Conservation (phyloP, 35 echinoderm and acorn worm species). For the Heliocidaris tuberculata region DNA sequence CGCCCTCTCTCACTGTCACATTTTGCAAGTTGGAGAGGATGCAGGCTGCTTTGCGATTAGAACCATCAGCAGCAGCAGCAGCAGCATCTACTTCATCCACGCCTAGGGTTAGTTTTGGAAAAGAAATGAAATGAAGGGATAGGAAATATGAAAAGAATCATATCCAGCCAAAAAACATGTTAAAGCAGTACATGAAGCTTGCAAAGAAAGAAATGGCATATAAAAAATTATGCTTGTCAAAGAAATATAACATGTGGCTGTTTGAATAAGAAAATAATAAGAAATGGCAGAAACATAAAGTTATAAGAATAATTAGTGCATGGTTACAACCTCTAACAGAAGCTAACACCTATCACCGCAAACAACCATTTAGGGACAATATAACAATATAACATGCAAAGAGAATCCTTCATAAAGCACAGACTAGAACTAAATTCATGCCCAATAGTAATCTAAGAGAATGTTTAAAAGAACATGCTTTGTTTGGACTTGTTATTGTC, state of each 20-base stretch:
- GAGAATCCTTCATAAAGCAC: neutral
- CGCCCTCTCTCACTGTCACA: slow-evolving; percentile 56
- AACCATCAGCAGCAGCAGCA: neutral
- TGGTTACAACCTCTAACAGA: neutral
- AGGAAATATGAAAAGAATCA: neutral
- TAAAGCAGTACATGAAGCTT: neutral
- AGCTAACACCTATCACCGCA: neutral
- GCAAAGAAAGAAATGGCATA: neutral
- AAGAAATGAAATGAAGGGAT: slow-evolving; percentile 3
- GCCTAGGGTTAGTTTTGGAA: neutral
- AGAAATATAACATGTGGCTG: neutral
- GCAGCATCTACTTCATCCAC: slow-evolving; percentile 7
- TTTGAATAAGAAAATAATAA: neutral
- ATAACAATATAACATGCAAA: neutral
- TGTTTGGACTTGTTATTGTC: neutral
- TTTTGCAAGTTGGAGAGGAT: slow-evolving; percentile 54
- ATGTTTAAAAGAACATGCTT: neutral
- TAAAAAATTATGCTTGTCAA: neutral
- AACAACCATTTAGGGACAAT: neutral
- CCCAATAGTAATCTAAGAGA: neutral
- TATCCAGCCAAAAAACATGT: neutral
- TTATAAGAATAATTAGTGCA: neutral
- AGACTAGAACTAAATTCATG: neutral
- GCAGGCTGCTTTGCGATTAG: slow-evolving; percentile 12
- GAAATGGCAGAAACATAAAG: neutral